Evolutionary conservation across 2,797 vertebrate genomes (phyloP), one percentile per base, ranked within the genome.

Genomic region (Coracias cyanogaster): DNA sequence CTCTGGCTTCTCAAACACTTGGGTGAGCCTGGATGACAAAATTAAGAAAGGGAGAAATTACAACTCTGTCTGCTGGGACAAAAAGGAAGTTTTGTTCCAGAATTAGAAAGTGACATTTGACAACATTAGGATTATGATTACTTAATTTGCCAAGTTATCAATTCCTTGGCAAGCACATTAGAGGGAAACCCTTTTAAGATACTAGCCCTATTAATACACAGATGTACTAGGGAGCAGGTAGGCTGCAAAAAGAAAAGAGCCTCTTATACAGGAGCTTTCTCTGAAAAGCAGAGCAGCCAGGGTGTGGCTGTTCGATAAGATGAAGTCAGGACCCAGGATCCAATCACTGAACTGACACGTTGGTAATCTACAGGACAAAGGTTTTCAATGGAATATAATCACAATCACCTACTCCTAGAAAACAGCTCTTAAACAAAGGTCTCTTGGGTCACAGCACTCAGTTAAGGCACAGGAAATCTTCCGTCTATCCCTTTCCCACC

Each of bases 351-450:
- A 94, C 9, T 84, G 73, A 71, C 60, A 81, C 3, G 0, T 74
- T 88, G 61, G 49, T 64, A 82, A 86, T 37, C 55, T 67, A 60
- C 12, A 60, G 94, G 86, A 82, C 93, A 96, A 97, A 94, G 94
- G 78, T 95, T 93, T 96, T 35, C 71, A 77, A 52, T 77, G 74
- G 89, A 95, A 64, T 73, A 29, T 17, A 72, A 77, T 7, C 82
- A 77, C 82, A 81, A 48, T 35, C 76, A 21, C n/a, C 43, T 55
- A 14, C 51, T 89, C 33, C 52, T 73, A 67, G 83, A 77, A 94
- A 95, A 89, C 3, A 57, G 22, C 45, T 78, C 61, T 35, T 70
- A 91, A 77, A 14, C 55, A 55, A 74, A 88, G 54, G 57, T 90
- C 52, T 55, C 0, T 39, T 1, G 1, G 43, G 43, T 93, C 72